phyloP scores from a whole-genome alignment of 2,888 invertebrate genomes.

The Pterostichus madidus region DNA sequence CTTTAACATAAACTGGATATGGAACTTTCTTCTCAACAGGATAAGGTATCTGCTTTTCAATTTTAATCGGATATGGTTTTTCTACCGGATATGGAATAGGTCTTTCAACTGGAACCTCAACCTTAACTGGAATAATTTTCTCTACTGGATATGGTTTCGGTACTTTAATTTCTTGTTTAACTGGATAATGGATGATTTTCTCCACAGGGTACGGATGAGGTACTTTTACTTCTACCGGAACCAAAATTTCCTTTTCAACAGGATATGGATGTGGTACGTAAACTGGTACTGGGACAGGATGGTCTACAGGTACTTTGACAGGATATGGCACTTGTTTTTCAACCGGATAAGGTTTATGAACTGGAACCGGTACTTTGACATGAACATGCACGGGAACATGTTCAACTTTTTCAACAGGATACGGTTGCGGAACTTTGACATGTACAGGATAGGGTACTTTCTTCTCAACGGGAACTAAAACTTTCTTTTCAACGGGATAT shows the following conservation, averaged over 20 bases:
- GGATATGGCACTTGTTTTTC: conserved; percentile 86
- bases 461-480: conserved; percentile 81
- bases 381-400: conserved; percentile 84
- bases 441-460: conserved; percentile 74
- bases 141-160: conserved; percentile 87
- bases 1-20: conserved; percentile 83
- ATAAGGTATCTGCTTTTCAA: conserved; percentile 85
- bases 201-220: conserved; percentile 85
- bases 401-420: conserved; percentile 84
- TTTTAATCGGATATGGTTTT: conserved; percentile 83
- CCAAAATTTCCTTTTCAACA: conserved; percentile 83
- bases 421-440: conserved; percentile 78
- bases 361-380: conserved; percentile 77
- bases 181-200: conserved; percentile 84
- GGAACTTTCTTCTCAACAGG: conserved; percentile 78
- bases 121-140: conserved; percentile 84
- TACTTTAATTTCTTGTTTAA: conserved; percentile 84
- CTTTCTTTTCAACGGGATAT: conserved; percentile 83
- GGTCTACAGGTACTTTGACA: conserved; percentile 81
- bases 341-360: conserved; percentile 82
- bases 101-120: conserved; percentile 82
- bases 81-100: conserved; percentile 83
- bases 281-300: conserved; percentile 84
- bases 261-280: conserved; percentile 88
- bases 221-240: conserved; percentile 83